These are phyloP conservation scores for Galerucella nymphaeae DNA, from an alignment of 2,888 invertebrate species.

Conservation along the genomic window DNA sequence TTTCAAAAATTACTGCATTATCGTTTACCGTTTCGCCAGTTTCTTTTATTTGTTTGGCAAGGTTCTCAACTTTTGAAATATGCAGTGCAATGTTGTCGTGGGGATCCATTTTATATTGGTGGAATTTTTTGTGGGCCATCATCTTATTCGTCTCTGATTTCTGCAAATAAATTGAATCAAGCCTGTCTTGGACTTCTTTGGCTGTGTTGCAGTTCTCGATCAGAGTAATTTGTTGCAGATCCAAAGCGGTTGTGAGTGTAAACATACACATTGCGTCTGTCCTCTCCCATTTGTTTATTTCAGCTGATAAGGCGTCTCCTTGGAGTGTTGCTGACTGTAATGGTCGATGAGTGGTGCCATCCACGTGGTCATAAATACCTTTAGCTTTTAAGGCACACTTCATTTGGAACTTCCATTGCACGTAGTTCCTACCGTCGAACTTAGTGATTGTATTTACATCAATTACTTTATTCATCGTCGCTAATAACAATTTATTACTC, in stretches of 20 bases:
- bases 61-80: conserved; percentile 51
- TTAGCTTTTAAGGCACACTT: too few species aligned
- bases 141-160: conserved; percentile 49
- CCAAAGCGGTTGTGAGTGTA: conserved; percentile 42
- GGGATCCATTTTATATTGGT: conserved; percentile 47
- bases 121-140: conserved; percentile 47
- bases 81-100: conserved; percentile 51
- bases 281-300: conserved; percentile 36
- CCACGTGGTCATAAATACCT: too few species aligned
- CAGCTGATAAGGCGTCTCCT: too few species aligned
- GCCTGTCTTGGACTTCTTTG: conserved; percentile 45
- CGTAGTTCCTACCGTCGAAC: too few species aligned
- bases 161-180: conserved; percentile 44
- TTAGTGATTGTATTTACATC: too few species aligned
- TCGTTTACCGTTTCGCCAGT: conserved; percentile 45
- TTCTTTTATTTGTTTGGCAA: conserved; percentile 48
- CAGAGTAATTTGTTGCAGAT: conserved; percentile 45
- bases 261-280: conserved; percentile 43
- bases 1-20: too few species aligned
- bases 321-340: too few species aligned
- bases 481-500: too few species aligned
- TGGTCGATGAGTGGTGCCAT: too few species aligned
- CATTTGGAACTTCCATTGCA: too few species aligned
- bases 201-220: conserved; percentile 49
- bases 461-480: too few species aligned